Evolutionary conservation across 1,140 invertebrate genomes (phyloP).

Genomic region (Diprion similis): DNA sequence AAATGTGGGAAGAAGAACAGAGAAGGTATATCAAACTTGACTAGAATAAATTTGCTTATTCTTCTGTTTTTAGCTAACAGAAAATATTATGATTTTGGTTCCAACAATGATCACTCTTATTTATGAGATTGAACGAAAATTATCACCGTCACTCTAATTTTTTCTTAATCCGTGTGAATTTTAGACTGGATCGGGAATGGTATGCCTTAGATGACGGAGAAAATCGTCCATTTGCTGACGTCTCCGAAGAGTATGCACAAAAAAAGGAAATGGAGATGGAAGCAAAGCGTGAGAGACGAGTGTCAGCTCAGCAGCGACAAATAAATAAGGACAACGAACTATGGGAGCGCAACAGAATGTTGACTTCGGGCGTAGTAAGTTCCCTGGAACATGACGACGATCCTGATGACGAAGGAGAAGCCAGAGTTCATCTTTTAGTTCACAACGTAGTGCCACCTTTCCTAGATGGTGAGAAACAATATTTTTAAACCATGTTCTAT

Average conservation of each 20-base stretch:
- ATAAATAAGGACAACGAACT: slow-evolving; percentile 97
- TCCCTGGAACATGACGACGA: slow-evolving; percentile 91
- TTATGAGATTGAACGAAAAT: not conserved
- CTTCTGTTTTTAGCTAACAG: slow-evolving; percentile 9
- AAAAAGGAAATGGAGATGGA: slow-evolving; percentile 93
- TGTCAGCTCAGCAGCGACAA: slow-evolving; percentile 93
- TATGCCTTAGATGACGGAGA: slow-evolving; percentile 93
- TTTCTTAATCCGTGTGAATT: slow-evolving; percentile 17
- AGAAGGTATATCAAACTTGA: slow-evolving; percentile 52
- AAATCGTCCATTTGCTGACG: slow-evolving; percentile 89
- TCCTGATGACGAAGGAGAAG: slow-evolving; percentile 91
- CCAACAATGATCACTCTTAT: not conserved
- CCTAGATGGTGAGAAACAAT: slow-evolving; percentile 77
- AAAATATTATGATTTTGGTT: slow-evolving; percentile 6
- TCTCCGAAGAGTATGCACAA: slow-evolving; percentile 89
- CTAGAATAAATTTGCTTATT: slow-evolving; percentile 12
- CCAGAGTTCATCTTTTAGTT: slow-evolving; percentile 94
- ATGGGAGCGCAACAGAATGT: slow-evolving; percentile 98
- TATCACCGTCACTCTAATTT: slow-evolving; percentile 7
- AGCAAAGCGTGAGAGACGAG: slow-evolving; percentile 86
- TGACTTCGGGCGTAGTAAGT: slow-evolving; percentile 94
- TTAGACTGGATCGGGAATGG: slow-evolving; percentile 92
- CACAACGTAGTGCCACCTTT: slow-evolving; percentile 99
- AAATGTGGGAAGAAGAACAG: slow-evolving; percentile 93
- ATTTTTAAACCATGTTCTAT: slow-evolving; percentile 11